Evolutionary conservation across 2,797 vertebrate genomes (phyloP), one percentile per base, ranked within the genome.

Genomic region (Pseudochaenichthys georgianus): DNA sequence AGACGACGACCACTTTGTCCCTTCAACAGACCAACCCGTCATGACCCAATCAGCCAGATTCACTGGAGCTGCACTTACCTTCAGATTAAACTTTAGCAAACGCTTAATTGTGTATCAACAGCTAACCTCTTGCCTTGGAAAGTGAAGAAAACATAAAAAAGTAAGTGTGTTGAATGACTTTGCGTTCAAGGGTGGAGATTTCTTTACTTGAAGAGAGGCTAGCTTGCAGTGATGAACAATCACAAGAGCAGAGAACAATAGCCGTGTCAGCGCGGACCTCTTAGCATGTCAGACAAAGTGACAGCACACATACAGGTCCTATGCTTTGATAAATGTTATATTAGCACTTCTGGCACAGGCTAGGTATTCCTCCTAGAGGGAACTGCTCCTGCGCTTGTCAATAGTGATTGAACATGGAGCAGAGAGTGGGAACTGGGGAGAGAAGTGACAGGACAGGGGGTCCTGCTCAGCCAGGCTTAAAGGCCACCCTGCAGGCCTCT

Each of bases 381-480:
- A 93, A 89, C 89, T 89, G 95, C 95, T 95, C 94, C 90, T 93
- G 94, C 92, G 86, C 95, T 95, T 98, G 97, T 97, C 97, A 97
- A 97, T 97, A 96, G 89, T 92, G 95, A 96, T 97, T 96, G 94
- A 92, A 90, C 91, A 90, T 89, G 90, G 89, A 95, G 57, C 77
- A 67, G 77, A 89, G 83, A 81, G 77, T 13, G 75, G 94, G 90
- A 90, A 91, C 90, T 90, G 93, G 91, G 90, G 91, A 92, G 92
- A 92, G 94, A 94, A 92, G 93, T 93, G 95, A 95, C 91, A 92
- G 94, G 94, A 94, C 90, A 93, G 95, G 94, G 92, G 90, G 88
- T 81, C 90, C 89, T 96, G 96, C 91, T 97, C 95, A 95, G 91
- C 95, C 94, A 96, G 94, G 95, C 96, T 97, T 96, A 97, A 96